phyloP scores from a whole-genome alignment of 2,797 vertebrate species.

The Pseudopleuronectes americanus region DNA sequence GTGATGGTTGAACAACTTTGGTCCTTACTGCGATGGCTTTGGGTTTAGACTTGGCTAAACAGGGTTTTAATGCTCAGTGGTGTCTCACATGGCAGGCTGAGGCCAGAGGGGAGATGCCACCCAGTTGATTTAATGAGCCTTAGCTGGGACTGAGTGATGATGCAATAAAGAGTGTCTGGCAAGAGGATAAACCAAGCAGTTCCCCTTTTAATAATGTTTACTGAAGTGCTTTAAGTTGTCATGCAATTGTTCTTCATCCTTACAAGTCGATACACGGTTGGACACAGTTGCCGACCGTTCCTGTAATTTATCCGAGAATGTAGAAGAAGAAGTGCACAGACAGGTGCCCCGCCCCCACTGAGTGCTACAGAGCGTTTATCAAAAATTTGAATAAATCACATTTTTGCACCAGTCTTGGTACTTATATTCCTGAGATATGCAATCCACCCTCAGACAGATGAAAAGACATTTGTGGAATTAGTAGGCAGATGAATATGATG shows the following conservation, averaged over 20 bases:
- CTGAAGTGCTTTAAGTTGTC: not conserved
- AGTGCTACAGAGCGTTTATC: too few relatives aligned
- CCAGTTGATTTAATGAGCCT: constrained; percentile 44
- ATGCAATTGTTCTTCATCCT: not conserved
- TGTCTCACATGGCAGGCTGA: constrained; percentile 53
- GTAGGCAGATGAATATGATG: too few relatives aligned
- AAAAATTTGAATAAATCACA: too few relatives aligned
- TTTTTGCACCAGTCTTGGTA: too few relatives aligned
- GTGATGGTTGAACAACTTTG: constrained; percentile 21
- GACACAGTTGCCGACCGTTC: too few relatives aligned
- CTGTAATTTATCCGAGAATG: too few relatives aligned
- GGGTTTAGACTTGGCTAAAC: constrained; percentile 52
- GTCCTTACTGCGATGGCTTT: constrained; percentile 54
- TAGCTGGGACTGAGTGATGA: constrained; percentile 71
- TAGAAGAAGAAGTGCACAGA: too few relatives aligned
- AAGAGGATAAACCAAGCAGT: constrained; percentile 68
- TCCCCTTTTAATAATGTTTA: constrained; percentile 37
- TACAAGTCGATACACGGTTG: too few relatives aligned
- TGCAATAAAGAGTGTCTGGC: constrained; percentile 71
- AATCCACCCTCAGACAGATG: too few relatives aligned
- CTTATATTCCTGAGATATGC: too few relatives aligned
- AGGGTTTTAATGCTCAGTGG: constrained; percentile 72
- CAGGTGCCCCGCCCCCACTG: too few relatives aligned
- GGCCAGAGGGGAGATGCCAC: constrained; percentile 44
- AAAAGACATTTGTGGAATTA: too few relatives aligned